These are phyloP conservation scores for Cerastis rubricosa DNA, from an alignment of 2,888 invertebrate species.

Conservation along the genomic window DNA sequence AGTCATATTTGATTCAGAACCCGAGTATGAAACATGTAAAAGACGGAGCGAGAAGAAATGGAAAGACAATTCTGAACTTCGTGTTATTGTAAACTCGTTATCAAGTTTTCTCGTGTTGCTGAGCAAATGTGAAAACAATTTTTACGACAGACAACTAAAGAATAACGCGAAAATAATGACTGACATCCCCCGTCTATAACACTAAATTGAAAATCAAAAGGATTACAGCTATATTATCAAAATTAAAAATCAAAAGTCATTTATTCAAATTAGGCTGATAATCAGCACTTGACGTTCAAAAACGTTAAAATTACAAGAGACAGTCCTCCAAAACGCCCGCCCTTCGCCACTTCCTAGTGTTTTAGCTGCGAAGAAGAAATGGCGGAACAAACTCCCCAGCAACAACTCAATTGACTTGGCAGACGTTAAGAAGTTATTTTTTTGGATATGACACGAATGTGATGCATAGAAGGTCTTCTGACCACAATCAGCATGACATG, in stretches of 20 bases:
- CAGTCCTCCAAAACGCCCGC: too few relatives aligned
- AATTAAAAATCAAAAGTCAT: too few relatives aligned
- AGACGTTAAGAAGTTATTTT: too few relatives aligned
- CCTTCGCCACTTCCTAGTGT: too few relatives aligned
- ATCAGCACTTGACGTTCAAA: too few relatives aligned
- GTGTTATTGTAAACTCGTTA: conserved; percentile 15
- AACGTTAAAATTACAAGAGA: too few relatives aligned
- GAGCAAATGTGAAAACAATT: not conserved
- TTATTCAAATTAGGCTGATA: too few relatives aligned
- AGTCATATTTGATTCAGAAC: conserved; percentile 14
- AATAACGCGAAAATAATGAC: not conserved
- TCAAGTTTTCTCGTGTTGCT: conserved; percentile 10
- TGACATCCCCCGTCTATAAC: not conserved
- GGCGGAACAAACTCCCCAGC: too few relatives aligned
- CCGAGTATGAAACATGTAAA: not conserved
- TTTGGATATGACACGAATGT: not conserved
- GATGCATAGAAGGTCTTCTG: too few relatives aligned
- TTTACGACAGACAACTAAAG: too few relatives aligned
- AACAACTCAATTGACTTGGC: not conserved
- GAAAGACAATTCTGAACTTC: conserved; percentile 12
- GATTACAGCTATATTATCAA: not conserved
- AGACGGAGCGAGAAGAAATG: not conserved
- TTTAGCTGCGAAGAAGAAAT: too few relatives aligned
- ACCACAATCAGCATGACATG: not conserved
- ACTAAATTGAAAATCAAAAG: not conserved